A percentile compares a stretch with the other conserved stretches of the same genome.
These are phyloP conservation scores for Drosophila repleta DNA, from an alignment of 1,140 invertebrate species.

Conservation along the genomic window DNA sequence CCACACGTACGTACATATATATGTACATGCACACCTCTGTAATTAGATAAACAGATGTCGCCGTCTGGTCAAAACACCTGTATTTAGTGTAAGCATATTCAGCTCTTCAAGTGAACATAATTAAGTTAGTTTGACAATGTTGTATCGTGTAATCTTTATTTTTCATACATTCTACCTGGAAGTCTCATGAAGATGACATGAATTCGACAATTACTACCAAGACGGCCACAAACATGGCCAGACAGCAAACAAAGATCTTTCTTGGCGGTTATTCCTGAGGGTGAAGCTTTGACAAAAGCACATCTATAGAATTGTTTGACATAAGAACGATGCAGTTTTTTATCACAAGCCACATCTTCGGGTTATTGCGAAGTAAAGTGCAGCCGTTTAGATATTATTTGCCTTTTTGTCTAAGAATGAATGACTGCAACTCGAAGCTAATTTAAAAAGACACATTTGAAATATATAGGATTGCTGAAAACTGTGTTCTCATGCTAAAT, in stretches of 20 bases:
- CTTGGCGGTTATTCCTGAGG: no score
- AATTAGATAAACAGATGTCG: slow-evolving; percentile 45
- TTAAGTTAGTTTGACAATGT: no score
- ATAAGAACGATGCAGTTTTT: slow-evolving; percentile 17
- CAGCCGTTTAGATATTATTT: slow-evolving; percentile 42
- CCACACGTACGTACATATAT: neutral
- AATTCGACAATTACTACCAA: no score
- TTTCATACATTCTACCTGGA: no score
- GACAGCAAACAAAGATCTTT: no score
- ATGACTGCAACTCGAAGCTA: slow-evolving; percentile 49
- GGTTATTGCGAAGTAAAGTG: slow-evolving; percentile 31
- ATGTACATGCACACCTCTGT: neutral
- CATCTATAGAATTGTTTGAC: neutral
- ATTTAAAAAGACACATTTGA: slow-evolving; percentile 63
- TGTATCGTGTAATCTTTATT: no score
- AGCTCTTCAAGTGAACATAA: no score
- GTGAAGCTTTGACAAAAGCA: no score
- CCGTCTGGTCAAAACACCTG: slow-evolving; percentile 53
- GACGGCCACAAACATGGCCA: no score
- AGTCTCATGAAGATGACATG: no score
- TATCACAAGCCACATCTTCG: neutral
- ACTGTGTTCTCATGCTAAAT: slow-evolving; percentile 57
- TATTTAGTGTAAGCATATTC: neutral
- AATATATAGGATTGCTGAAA: slow-evolving; percentile 58
- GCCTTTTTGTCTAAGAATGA: slow-evolving; percentile 61